A percentile compares a stretch with the other conserved stretches of the same genome.
These are phyloP conservation scores for Caracal caracal DNA, from an alignment of 2,113 vertebrate genomes.

Conservation along the genomic window DNA sequence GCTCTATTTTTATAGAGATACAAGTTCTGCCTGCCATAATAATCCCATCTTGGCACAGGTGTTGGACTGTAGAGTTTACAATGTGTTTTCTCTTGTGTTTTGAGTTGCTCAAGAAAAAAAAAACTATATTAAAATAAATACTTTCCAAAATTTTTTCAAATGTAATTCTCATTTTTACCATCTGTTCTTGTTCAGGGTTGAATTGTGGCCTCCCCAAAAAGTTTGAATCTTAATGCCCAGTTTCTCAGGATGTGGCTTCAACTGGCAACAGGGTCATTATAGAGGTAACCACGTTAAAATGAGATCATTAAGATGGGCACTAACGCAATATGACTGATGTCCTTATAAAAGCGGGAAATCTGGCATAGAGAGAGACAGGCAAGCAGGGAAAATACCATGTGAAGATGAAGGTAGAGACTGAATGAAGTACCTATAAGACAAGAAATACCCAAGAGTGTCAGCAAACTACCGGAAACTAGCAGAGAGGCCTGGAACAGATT, in stretches of 20 bases:
- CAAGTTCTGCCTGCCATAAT: not conserved
- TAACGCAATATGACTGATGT: not conserved
- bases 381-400: not conserved
- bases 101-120: slow-evolving; percentile 8
- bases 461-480: not conserved
- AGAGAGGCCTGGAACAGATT: not conserved
- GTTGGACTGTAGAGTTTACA: not conserved
- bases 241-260: not conserved
- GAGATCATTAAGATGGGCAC: not conserved
- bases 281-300: not conserved
- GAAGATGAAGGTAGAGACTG: not conserved
- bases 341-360: not conserved
- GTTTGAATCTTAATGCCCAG: not conserved
- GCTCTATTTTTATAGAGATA: not conserved
- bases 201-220: not conserved
- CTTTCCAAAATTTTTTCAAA: not conserved
- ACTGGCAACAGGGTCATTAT: not conserved
- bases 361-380: not conserved
- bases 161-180: not conserved
- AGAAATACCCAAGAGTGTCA: not conserved
- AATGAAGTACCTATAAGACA: not conserved
- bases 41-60: not conserved
- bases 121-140: not conserved
- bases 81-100: not conserved
- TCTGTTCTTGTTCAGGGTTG: not conserved